These are phyloP conservation scores for Cyanoliseus patagonus DNA, from an alignment of 2,113 vertebrate genomes.

Conservation along the genomic window DNA sequence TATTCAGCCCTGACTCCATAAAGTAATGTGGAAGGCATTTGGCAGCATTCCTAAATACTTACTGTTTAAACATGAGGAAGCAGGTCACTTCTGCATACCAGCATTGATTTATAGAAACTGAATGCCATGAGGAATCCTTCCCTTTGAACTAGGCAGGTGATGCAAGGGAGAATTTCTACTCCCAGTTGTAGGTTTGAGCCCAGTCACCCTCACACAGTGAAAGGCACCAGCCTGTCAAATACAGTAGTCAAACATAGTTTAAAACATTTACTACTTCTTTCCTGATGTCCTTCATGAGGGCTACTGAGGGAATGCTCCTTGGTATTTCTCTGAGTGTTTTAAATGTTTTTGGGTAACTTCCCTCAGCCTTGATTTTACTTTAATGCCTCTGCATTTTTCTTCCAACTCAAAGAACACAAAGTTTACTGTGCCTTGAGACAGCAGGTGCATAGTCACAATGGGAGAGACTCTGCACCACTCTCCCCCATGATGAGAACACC, in stretches of 20 bases:
- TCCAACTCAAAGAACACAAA: background rate
- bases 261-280: background rate
- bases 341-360: background rate
- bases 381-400: background rate
- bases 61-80: background rate
- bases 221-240: background rate
- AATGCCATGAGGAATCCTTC: background rate
- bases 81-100: background rate
- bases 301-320: background rate
- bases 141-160: background rate
- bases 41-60: background rate
- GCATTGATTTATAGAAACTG: background rate
- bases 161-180: background rate
- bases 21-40: conserved; percentile 15
- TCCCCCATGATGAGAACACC: background rate
- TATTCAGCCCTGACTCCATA: background rate
- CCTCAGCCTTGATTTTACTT: background rate
- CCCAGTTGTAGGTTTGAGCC: background rate
- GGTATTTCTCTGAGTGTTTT: background rate
- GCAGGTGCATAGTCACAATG: background rate
- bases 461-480: background rate
- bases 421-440: background rate
- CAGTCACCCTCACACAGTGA: background rate
- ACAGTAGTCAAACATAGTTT: background rate
- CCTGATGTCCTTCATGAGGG: background rate